A percentile compares a stretch with the other conserved stretches of the same genome.
Evolutionary conservation across 2,797 vertebrate species (phyloP).

Genomic region (Tokudaia muenninki): DNA sequence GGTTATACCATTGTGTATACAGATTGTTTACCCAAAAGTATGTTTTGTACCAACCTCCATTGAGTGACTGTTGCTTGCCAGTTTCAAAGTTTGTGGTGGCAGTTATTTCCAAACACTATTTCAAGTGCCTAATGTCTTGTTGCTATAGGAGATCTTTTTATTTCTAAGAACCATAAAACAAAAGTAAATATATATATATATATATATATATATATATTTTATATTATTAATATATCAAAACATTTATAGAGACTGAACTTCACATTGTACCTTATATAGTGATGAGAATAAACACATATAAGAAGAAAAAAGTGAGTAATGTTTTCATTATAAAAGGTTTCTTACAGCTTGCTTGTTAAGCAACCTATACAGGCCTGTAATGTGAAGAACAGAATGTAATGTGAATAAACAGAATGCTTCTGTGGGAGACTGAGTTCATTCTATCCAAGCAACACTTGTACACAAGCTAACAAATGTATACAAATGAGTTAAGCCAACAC

Average conservation of each 20-base stretch:
- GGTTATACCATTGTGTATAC: conserved; percentile 59
- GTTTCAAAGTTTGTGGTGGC: conserved; percentile 56
- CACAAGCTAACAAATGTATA: not conserved
- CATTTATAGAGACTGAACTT: not conserved
- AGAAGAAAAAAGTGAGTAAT: not conserved
- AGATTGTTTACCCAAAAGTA: conserved; percentile 63
- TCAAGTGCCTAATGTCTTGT: not conserved
- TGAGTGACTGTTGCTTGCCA: not conserved
- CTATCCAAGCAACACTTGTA: not conserved
- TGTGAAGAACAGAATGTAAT: no score
- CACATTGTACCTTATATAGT: not conserved
- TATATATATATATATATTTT: not conserved
- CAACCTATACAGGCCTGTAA: not conserved
- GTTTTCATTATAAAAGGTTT: not conserved
- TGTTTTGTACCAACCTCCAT: conserved; percentile 52
- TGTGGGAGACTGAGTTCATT: not conserved
- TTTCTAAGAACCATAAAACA: not conserved
- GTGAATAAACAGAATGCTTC: not conserved
- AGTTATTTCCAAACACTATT: conserved; percentile 1
- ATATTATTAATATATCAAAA: conserved; percentile 13
- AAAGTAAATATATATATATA: conserved; percentile 2
- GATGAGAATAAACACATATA: not conserved
- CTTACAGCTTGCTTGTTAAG: not conserved
- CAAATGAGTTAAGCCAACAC: not conserved
- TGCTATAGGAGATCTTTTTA: not conserved